Conservation (phyloP, 1,140 invertebrate species). For the Apis dorsata region DNA sequence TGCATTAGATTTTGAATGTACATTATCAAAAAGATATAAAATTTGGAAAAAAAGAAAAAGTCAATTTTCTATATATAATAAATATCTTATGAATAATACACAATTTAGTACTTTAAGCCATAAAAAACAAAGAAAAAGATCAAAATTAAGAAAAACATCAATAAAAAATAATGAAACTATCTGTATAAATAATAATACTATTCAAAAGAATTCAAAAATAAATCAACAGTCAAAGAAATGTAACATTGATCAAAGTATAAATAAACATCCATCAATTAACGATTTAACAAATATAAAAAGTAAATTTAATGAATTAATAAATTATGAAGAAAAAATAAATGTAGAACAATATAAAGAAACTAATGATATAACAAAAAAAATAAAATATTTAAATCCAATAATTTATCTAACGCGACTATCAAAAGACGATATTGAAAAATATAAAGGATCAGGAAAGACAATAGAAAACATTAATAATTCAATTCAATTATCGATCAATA, state of each 20-base stretch:
- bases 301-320: neutral
- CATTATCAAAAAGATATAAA: neutral
- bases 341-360: too few relatives aligned
- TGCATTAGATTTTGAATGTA: slow-evolving; percentile 48
- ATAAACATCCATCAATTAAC: neutral
- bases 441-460: neutral
- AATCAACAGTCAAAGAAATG: neutral
- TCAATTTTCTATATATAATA: neutral
- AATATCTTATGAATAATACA: neutral
- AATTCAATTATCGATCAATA: neutral
- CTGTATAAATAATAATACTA: neutral
- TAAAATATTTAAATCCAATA: neutral
- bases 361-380: neutral
- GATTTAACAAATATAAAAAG: neutral
- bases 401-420: neutral
- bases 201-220: neutral
- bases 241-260: neutral
- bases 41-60: neutral
- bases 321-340: neutral
- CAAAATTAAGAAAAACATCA: neutral
- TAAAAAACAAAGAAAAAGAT: neutral
- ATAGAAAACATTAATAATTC: neutral
- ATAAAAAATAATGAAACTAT: neutral
- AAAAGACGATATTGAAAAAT: neutral
- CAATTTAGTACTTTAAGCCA: neutral